These are phyloP conservation scores for Tympanuchus pallidicinctus DNA, from an alignment of 2,113 vertebrate genomes.

Conservation along the genomic window DNA sequence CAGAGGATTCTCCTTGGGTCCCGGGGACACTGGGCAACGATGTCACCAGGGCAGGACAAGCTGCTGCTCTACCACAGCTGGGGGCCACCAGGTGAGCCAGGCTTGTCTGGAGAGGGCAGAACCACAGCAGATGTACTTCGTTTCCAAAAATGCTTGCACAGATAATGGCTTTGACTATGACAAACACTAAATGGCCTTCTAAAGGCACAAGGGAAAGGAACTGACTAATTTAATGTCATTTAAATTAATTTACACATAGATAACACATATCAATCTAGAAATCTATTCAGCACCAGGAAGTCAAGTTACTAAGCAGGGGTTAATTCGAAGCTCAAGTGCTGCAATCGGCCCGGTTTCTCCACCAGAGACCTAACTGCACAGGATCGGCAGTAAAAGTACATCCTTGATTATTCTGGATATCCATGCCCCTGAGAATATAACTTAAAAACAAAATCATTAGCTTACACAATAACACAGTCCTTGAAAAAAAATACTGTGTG, in stretches of 20 bases:
- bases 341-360: background rate
- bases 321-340: constrained; percentile 22
- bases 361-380: background rate
- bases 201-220: background rate
- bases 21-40: background rate
- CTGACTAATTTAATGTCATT: constrained; percentile 19
- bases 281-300: background rate
- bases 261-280: constrained; percentile 2
- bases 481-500: background rate
- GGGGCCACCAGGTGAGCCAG: background rate
- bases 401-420: constrained; percentile 22
- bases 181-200: constrained; percentile 15
- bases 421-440: constrained; percentile 18
- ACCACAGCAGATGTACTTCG: background rate
- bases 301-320: constrained; percentile 4
- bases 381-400: background rate
- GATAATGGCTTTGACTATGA: constrained; percentile 15
- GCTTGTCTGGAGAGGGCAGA: background rate
- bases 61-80: background rate
- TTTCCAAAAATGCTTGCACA: constrained; percentile 9
- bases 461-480: constrained; percentile 17
- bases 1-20: background rate
- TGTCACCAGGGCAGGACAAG: background rate
- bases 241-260: constrained; percentile 14
- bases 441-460: constrained; percentile 60